Conservation (phyloP, 2,888 invertebrate genomes). For the Melangyna quadrimaculata region DNA sequence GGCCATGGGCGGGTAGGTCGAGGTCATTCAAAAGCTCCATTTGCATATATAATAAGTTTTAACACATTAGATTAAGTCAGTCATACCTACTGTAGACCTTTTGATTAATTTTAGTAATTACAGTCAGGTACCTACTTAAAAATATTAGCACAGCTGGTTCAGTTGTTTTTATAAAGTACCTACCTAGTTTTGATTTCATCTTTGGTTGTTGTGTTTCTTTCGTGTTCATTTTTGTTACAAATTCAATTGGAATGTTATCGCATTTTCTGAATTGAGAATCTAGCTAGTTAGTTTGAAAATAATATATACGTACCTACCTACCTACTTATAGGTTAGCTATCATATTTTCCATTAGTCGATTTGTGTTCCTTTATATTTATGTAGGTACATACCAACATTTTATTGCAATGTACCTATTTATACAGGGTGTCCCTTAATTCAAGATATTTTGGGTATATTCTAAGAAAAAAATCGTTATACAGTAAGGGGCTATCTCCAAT, state of each 20-base stretch:
- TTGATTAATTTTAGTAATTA: background rate
- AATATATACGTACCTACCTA: background rate
- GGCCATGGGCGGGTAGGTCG: constrained; percentile 22
- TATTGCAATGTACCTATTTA: too few species aligned
- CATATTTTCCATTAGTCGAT: background rate
- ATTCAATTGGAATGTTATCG: constrained; percentile 37
- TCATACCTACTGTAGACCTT: constrained; percentile 3
- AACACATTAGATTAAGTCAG: background rate
- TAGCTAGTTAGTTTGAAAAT: constrained; percentile 1
- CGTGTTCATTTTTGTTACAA: constrained; percentile 2
- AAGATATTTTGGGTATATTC: too few species aligned
- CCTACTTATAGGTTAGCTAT: background rate
- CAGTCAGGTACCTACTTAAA: background rate
- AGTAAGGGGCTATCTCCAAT: too few species aligned
- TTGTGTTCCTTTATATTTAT: background rate
- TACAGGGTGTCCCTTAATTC: too few species aligned
- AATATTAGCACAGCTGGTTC: constrained; percentile 3
- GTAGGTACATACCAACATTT: background rate
- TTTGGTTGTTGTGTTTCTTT: background rate
- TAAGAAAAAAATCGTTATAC: too few species aligned
- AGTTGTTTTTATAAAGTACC: background rate
- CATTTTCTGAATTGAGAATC: constrained; percentile 2
- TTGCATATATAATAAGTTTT: background rate
- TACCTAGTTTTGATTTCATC: background rate
- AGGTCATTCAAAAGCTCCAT: constrained; percentile 17